Percentiles rank a stretch among this genome's conserved stretches.
phyloP scores from a whole-genome alignment of 2,797 vertebrate genomes.

The Acropternis orthonyx region DNA sequence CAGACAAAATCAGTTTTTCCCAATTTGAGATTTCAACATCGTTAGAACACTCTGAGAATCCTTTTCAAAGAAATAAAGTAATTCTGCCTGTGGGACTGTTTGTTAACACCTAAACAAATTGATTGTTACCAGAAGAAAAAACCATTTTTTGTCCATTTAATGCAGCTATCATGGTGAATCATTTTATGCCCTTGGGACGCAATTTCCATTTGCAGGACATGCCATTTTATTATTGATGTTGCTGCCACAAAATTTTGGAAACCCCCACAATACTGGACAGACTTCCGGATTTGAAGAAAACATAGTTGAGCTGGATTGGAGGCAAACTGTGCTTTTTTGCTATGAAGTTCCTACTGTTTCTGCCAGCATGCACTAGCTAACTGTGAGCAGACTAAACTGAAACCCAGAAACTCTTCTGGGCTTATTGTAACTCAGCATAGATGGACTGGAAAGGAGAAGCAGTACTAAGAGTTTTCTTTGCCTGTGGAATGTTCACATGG shows the following conservation, averaged over 20 bases:
- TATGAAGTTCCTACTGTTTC: not conserved
- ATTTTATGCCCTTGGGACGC: not conserved
- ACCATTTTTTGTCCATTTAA: not conserved
- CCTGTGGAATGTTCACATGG: not conserved
- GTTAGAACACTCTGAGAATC: not conserved
- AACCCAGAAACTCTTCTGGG: not conserved
- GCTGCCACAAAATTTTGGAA: not conserved
- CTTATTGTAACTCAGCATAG: fast-evolving
- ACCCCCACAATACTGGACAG: not conserved
- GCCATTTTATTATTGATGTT: not conserved
- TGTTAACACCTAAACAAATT: not conserved
- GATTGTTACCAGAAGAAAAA: not conserved
- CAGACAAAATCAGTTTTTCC: not conserved
- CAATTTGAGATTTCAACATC: not conserved
- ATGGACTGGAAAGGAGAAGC: not conserved
- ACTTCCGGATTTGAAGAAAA: not conserved
- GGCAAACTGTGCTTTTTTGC: not conserved
- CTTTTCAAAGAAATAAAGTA: not conserved
- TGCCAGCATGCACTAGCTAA: not conserved
- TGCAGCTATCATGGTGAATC: not conserved
- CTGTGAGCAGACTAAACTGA: not conserved
- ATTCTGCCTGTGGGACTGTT: not conserved
- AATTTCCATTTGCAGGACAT: not conserved
- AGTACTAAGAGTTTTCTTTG: not conserved
- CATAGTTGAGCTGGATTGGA: not conserved